Base-by-base conservation (phyloP, 2,888 invertebrate species). In the Cephus pygmeus region DNA sequence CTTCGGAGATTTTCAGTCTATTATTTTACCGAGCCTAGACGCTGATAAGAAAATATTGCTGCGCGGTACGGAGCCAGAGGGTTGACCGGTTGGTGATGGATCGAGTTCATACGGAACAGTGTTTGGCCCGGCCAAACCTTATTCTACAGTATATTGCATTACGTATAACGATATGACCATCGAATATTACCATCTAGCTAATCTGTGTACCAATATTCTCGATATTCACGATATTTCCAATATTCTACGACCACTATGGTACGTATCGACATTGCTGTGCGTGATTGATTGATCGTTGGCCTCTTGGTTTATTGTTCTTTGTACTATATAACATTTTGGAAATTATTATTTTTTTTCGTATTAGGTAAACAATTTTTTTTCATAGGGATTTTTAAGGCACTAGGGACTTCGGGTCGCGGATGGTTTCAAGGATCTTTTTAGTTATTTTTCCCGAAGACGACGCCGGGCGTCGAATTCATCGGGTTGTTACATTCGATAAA, bases 181-280 rank as follows among this genome's bases (percentile, higher is more conserved):
- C 68, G 78, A 78, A 78, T 78, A 78, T 78, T 76, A 35, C 78
- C 78, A 76, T 75, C 71, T 73, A 73, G 75, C 76, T 78, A 76
- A 78, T 78, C 78, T 78, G 75, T 78, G 76, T 78, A 78, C 78
- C 78, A 78, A 78, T 78, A 76, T 78, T 76, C 76, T 34, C 34
- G 73, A 73, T 73, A 73, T 75, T 78, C 56, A 56, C 56, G 56
- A 56, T 56, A 56, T 23, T 56, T 56, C 23, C 56, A 56, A 56
- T 56, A 56, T 56, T 56, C 56, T 56, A 56, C 2, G 56, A 23
- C 9, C 56, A 56, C 56, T 56, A 56, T 73, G 75, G 35, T 71
- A 71, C 36, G 68, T 31, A 31, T 76, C 73, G 75, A 78, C 78
- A 33, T 73, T 75, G 35, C 69, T 73, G 12, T n/a, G 4, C 31